A percentile compares a stretch with the other conserved stretches of the same genome.
Evolutionary conservation across 2,888 invertebrate species (phyloP).

Genomic region (Cheilosia soror): DNA sequence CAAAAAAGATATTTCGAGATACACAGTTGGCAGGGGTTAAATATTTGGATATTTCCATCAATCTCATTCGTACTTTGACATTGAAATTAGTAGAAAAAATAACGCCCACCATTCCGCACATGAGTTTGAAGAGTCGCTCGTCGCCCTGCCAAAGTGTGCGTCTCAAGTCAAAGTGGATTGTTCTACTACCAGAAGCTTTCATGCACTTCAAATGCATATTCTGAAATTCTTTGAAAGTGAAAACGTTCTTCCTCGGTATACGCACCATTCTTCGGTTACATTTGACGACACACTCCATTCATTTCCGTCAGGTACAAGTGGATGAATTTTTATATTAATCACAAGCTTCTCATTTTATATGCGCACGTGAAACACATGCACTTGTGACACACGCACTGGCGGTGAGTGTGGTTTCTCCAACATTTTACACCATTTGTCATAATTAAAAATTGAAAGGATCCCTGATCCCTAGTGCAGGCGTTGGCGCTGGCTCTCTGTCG

Average conservation of each 20-base stretch:
- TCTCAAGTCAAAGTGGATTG: too few species aligned
- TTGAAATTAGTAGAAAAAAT: too few species aligned
- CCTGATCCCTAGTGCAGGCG: background rate
- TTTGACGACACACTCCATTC: conserved; percentile 25
- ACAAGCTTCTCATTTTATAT: conserved; percentile 28
- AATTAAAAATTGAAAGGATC: conserved; percentile 68
- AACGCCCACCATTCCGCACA: too few species aligned
- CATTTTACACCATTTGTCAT: conserved; percentile 65
- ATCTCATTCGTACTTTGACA: too few species aligned
- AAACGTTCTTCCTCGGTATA: background rate
- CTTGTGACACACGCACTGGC: background rate
- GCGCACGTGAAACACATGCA: background rate
- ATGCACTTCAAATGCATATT: conserved; percentile 1
- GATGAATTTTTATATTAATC: conserved; percentile 59
- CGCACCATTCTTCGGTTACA: background rate
- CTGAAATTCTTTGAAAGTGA: conserved; percentile 20
- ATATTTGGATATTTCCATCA: too few species aligned
- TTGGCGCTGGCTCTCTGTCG: conserved; percentile 10
- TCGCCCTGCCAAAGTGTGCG: too few species aligned
- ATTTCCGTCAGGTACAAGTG: conserved; percentile 57
- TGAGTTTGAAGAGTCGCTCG: too few species aligned
- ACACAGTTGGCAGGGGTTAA: too few species aligned
- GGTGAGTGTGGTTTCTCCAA: background rate
- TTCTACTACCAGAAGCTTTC: background rate
- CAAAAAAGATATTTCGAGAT: too few species aligned